Base-by-base conservation (phyloP, 2,888 invertebrate species). In the Eledona agricola region DNA sequence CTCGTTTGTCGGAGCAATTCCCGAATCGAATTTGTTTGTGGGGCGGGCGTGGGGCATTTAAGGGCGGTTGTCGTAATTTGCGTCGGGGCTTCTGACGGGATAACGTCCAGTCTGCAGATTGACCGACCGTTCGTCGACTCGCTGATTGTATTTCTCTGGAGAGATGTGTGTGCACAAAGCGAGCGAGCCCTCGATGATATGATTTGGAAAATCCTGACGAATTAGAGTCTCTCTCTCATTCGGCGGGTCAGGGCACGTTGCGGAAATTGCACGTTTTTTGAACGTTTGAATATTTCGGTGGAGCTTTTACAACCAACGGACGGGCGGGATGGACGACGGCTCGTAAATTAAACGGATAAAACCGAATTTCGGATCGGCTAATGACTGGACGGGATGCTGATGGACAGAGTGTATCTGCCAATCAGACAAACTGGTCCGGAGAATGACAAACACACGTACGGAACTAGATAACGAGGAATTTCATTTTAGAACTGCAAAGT, bases 101-200 rank as follows among this genome's bases (percentile, higher is more conserved):
- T 51, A 47, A 35, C 35, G 38, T 42, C 37, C 54, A 51, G 55
- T 43, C 57, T 45, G 31, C 15, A 45, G 23, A 51, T 55, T 59
- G 60, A 62, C 59, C 59, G 62, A 58, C 59, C 56, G 62, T 51
- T 57, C 52, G 53, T 37, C 56, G 54, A 58, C 58, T 53, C 51
- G 59, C 52, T 58, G 57, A 59, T 55, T 55, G 55, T 55, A 55
- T 55, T 55, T 55, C 55, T 55, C 55, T 46, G 40, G 51, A 46
- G 55, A 50, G 38, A 37, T 31, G 38, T 43, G 26, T 51, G 60
- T 61, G 56, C 58, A 53, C 55, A 49, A 53, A 55, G 49, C 64
- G 64, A 65, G 65, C 65, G 65, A 58, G 57, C 62, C 60, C 59
- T 45, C 63, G 66, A 64, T 68, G 68, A 68, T 68, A 68, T 66